Percentiles rank a stretch among this genome's conserved stretches.
These are phyloP conservation scores for Carollia perspicillata DNA, from an alignment of 2,113 vertebrate genomes.

Conservation along the genomic window DNA sequence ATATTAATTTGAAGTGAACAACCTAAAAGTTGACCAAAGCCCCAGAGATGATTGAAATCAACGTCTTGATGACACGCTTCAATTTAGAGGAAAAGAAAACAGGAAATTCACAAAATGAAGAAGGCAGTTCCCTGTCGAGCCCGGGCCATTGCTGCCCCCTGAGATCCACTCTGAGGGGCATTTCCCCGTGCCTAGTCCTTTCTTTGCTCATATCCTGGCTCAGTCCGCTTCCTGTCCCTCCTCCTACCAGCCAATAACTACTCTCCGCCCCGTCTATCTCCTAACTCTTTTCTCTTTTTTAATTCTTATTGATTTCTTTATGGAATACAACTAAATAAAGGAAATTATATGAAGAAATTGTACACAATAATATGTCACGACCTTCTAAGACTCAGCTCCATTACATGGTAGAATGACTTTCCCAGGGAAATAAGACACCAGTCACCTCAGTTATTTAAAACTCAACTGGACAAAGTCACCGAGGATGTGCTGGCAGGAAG, in stretches of 20 bases:
- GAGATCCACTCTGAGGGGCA: background rate
- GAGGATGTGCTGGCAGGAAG: constrained; percentile 44
- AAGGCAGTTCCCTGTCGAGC: constrained; percentile 63
- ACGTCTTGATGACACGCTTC: constrained; percentile 53
- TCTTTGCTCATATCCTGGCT: background rate
- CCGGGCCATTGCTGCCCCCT: background rate
- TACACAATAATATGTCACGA: constrained; percentile 46
- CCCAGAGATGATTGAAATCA: constrained; percentile 66
- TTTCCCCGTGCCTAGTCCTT: background rate
- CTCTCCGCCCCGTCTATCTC: background rate
- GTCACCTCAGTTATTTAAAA: constrained; percentile 61
- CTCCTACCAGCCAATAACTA: background rate
- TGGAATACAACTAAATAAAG: constrained; percentile 65
- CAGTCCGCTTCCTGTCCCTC: background rate
- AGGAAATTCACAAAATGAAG: constrained; percentile 57
- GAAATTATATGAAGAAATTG: constrained; percentile 65
- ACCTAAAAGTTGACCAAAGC: constrained; percentile 56
- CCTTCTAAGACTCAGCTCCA: constrained; percentile 54
- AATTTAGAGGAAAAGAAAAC: constrained; percentile 49
- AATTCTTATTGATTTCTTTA: constrained; percentile 58
- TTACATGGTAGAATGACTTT: constrained; percentile 61
- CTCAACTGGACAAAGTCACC: constrained; percentile 42
- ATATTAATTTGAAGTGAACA: constrained; percentile 69
- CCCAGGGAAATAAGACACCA: constrained; percentile 14
- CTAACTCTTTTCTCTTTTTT: background rate